These are phyloP conservation scores for Cephalopterus ornatus DNA, from an alignment of 2,113 vertebrate genomes.

Conservation along the genomic window DNA sequence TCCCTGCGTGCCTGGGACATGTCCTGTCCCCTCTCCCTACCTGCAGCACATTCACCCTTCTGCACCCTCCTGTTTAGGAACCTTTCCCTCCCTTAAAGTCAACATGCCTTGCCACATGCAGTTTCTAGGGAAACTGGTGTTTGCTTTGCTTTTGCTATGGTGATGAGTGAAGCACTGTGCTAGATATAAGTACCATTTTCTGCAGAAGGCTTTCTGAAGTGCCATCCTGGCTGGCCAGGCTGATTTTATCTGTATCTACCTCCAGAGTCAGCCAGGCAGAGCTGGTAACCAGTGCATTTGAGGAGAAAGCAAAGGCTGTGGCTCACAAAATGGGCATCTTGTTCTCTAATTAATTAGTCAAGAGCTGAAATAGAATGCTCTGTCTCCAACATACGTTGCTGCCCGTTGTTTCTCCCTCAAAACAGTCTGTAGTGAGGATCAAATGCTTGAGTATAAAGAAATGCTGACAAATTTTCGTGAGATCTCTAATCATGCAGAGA, in stretches of 20 bases:
- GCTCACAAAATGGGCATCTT: background rate
- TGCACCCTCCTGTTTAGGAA: background rate
- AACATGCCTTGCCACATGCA: background rate
- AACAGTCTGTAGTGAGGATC: background rate
- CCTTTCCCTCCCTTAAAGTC: background rate
- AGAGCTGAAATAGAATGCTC: background rate
- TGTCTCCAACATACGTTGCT: accelerated
- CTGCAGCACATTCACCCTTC: background rate
- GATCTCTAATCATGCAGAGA: background rate
- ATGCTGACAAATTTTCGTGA: background rate
- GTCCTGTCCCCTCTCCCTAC: background rate
- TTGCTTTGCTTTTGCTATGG: slow-evolving; percentile 48
- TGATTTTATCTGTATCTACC: background rate
- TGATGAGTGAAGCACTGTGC: background rate
- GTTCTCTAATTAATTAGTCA: background rate
- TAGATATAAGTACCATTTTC: background rate
- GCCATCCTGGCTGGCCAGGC: background rate
- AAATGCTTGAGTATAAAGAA: background rate
- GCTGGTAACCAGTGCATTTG: background rate
- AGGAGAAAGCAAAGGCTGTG: background rate
- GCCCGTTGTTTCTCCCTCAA: background rate
- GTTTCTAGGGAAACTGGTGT: slow-evolving; percentile 37
- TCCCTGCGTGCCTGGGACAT: background rate
- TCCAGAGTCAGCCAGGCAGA: background rate
- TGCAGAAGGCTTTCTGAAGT: background rate